These are phyloP conservation scores for Liasis olivaceus DNA, from an alignment of 2,797 vertebrate genomes.

Conservation along the genomic window DNA sequence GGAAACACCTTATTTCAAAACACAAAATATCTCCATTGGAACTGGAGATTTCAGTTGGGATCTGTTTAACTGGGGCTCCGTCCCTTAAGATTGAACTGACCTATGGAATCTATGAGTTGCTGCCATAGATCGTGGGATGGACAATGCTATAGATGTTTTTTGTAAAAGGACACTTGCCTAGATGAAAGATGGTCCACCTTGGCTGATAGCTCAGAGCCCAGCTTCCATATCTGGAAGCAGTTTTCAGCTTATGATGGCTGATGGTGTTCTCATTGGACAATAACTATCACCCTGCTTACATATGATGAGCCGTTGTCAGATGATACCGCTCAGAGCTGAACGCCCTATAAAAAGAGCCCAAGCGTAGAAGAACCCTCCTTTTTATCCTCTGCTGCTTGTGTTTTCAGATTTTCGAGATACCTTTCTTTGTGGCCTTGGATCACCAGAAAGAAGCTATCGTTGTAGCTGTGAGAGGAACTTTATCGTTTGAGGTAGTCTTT, in stretches of 20 bases:
- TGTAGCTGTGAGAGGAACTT: constrained; percentile 93
- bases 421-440: constrained; percentile 94
- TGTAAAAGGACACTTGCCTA: not conserved
- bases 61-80: not conserved
- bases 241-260: too few species aligned
- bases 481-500: constrained; percentile 87
- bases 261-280: too few species aligned
- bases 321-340: not conserved
- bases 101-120: not conserved
- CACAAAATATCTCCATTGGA: not conserved
- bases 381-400: not conserved
- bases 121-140: too few species aligned
- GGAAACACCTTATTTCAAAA: not conserved
- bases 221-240: not conserved
- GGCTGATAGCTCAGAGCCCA: not conserved
- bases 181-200: not conserved
- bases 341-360: not conserved
- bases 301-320: not conserved
- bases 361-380: not conserved
- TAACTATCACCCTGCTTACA: not conserved
- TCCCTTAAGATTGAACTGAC: not conserved
- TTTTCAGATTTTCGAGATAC: constrained; percentile 93
- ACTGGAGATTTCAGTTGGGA: not conserved
- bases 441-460: constrained; percentile 91
- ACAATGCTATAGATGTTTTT: not conserved